A percentile compares a stretch with the other conserved stretches of the same genome.
These are phyloP conservation scores for Phylloscopus trochiloides DNA, from an alignment of 2,113 vertebrate species.

Conservation along the genomic window DNA sequence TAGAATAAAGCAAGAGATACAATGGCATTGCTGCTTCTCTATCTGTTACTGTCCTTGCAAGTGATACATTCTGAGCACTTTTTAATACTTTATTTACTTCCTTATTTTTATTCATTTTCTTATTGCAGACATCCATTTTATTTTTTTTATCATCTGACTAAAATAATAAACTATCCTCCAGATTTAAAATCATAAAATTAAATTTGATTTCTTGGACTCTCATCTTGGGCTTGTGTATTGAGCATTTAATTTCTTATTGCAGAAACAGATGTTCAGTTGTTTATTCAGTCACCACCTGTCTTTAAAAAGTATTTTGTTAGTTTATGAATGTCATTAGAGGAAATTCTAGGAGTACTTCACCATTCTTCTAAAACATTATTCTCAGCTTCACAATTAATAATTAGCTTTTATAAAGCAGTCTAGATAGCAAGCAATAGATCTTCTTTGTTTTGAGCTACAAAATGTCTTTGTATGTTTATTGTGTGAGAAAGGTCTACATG, in stretches of 20 bases:
- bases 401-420: not conserved
- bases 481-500: not conserved
- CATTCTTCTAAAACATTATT: not conserved
- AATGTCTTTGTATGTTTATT: not conserved
- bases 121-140: not conserved
- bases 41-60: not conserved
- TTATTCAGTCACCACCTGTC: not conserved
- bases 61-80: not conserved
- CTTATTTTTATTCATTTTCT: not conserved
- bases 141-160: not conserved
- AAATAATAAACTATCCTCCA: not conserved
- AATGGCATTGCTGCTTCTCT: not conserved
- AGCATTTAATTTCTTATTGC: not conserved
- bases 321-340: not conserved
- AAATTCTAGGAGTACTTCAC: not conserved
- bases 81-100: not conserved
- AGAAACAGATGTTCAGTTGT: constrained; percentile 10
- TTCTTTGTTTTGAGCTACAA: not conserved
- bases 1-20: not conserved
- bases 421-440: not conserved
- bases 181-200: not conserved
- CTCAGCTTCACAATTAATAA: not conserved
- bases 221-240: not conserved
- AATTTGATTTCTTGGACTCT: not conserved
- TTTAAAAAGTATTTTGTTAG: not conserved